These are phyloP conservation scores for Gonocerus acuteangulatus DNA, from an alignment of 2,888 invertebrate species.

Conservation along the genomic window DNA sequence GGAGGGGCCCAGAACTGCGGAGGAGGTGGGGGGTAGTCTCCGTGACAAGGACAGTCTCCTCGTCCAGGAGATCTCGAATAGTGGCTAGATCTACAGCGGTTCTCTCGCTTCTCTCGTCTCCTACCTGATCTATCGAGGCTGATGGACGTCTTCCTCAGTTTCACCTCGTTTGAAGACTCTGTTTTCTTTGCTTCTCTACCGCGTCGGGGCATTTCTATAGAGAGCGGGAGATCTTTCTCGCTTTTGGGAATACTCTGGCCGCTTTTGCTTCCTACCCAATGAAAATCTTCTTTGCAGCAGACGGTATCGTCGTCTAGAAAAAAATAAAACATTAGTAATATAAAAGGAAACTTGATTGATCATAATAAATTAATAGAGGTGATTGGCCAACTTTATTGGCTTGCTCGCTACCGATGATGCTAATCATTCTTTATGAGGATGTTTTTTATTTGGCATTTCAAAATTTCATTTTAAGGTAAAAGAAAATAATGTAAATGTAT, in stretches of 20 bases:
- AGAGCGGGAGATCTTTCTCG: conserved; percentile 1
- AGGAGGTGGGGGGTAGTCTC: conserved; percentile 28
- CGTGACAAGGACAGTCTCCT: conserved; percentile 36
- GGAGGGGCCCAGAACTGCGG: conserved; percentile 49
- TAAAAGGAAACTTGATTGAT: background rate
- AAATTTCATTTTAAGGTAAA: too few species aligned
- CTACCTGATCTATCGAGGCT: conserved; percentile 50
- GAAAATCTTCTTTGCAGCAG: conserved; percentile 59
- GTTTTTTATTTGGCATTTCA: too few species aligned
- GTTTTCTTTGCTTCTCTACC: conserved; percentile 21
- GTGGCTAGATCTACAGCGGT: conserved; percentile 53
- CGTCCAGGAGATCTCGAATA: conserved; percentile 35
- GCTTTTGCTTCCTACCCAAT: conserved; percentile 50
- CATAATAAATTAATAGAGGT: too few species aligned
- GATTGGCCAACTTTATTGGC: too few species aligned
- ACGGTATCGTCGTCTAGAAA: conserved; percentile 51
- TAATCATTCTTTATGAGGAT: too few species aligned
- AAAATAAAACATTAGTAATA: background rate
- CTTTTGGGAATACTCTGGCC: conserved; percentile 36
- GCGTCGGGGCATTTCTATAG: conserved; percentile 12
- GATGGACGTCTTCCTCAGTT: conserved; percentile 38
- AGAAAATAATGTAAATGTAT: too few species aligned
- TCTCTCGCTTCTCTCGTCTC: conserved; percentile 53
- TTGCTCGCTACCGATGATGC: too few species aligned
- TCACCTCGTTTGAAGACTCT: conserved; percentile 16